Conservation (phyloP, 2,113 vertebrate genomes). For the Siphamia tubifer region DNA sequence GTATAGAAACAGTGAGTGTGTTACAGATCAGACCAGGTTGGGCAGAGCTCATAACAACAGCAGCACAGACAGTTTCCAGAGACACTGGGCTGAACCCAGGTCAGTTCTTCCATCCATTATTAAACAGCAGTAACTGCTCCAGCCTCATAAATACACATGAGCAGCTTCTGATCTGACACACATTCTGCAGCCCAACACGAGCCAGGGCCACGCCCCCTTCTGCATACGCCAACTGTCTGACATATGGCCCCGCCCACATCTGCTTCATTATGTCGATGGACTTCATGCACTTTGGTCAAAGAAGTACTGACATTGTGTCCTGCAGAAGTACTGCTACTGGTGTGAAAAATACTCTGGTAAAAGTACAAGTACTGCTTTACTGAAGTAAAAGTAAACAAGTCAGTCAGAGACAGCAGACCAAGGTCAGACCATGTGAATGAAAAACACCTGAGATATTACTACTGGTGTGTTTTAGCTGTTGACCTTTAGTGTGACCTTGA, state of each 20-base stretch:
- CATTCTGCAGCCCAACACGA: slow-evolving; percentile 61
- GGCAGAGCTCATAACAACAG: slow-evolving; percentile 63
- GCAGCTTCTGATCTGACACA: slow-evolving; percentile 66
- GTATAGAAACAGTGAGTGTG: slow-evolving; percentile 44
- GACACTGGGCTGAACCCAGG: slow-evolving; percentile 72
- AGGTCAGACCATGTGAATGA: no score
- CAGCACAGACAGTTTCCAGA: slow-evolving; percentile 61
- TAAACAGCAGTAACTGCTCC: slow-evolving; percentile 75
- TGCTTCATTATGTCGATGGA: background rate
- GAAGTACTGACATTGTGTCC: no score
- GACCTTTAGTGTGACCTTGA: no score
- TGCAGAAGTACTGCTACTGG: no score
- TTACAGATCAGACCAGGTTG: slow-evolving; percentile 36
- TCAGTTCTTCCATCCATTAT: slow-evolving; percentile 77
- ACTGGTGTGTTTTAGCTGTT: no score
- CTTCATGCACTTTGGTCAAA: no score
- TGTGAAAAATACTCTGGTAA: no score
- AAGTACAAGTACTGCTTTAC: no score
- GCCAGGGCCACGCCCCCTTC: slow-evolving; percentile 22
- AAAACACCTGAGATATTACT: no score
- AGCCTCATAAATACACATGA: slow-evolving; percentile 79
- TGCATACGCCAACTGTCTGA: slow-evolving; percentile 1
- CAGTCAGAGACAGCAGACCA: no score
- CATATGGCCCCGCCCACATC: slow-evolving; percentile 2
- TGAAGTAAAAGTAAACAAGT: no score